Evolutionary conservation across 2,888 invertebrate genomes (phyloP).

Genomic region (Ypsolopha scabrella): DNA sequence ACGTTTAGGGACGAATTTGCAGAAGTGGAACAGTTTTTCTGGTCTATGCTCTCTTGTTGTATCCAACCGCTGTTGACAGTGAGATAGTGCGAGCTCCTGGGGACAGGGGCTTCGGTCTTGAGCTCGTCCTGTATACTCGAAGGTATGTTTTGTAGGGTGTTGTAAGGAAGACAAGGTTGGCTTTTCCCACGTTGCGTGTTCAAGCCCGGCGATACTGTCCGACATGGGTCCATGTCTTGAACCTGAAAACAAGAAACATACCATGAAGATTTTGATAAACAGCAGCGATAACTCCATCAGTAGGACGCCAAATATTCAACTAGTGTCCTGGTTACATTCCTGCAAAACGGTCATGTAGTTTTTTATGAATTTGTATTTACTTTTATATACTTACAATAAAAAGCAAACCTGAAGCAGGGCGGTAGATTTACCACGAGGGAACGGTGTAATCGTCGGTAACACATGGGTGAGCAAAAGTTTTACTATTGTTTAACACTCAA

Average conservation of each 20-base stretch:
- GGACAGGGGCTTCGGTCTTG: constrained; percentile 48
- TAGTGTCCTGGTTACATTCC: too few relatives aligned
- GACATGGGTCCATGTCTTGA: constrained; percentile 38
- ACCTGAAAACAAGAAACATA: constrained; percentile 26
- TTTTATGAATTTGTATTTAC: too few relatives aligned
- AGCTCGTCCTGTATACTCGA: constrained; percentile 29
- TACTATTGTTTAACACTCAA: too few relatives aligned
- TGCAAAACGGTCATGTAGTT: too few relatives aligned
- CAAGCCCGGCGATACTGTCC: constrained; percentile 34
- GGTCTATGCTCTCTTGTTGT: constrained; percentile 42
- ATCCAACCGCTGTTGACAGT: constrained; percentile 64
- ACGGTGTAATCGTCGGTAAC: too few relatives aligned
- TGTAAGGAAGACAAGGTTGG: constrained; percentile 28
- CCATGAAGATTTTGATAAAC: background rate
- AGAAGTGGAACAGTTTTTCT: constrained; percentile 26
- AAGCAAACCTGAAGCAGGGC: too few relatives aligned
- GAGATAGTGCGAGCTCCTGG: constrained; percentile 55
- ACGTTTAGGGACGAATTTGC: constrained; percentile 30
- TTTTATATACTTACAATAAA: too few relatives aligned
- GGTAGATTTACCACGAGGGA: too few relatives aligned
- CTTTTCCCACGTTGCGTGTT: constrained; percentile 28
- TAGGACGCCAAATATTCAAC: too few relatives aligned
- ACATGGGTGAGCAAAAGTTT: too few relatives aligned
- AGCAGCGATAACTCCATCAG: too few relatives aligned
- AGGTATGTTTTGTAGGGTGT: constrained; percentile 29